Evolutionary conservation across 2,797 vertebrate genomes (phyloP).

Genomic region (Champsocephalus gunnari): DNA sequence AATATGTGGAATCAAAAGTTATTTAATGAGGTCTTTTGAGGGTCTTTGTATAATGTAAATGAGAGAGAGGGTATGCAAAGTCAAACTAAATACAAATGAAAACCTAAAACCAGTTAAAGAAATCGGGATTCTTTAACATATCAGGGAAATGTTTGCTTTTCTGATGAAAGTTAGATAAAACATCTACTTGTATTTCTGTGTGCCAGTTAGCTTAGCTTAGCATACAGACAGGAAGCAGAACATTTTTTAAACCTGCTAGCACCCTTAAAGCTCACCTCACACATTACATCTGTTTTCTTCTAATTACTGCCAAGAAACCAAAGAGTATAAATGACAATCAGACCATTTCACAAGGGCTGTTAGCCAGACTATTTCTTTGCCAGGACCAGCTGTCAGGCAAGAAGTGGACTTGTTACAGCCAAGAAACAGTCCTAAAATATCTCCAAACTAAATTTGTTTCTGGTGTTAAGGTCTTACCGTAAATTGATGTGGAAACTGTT

Average conservation of each 20-base stretch:
- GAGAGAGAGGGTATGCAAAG: neutral
- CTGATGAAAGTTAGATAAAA: neutral
- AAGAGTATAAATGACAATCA: neutral
- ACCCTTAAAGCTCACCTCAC: neutral
- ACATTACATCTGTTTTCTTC: neutral
- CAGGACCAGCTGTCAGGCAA: neutral
- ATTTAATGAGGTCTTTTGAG: conserved; percentile 19
- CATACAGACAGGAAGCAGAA: neutral
- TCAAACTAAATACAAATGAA: neutral
- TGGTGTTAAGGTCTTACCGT: neutral
- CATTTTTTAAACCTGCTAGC: neutral
- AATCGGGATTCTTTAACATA: neutral
- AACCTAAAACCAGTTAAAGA: neutral
- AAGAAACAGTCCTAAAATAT: neutral
- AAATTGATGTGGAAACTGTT: neutral
- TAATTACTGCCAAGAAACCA: neutral
- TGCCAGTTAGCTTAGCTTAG: neutral
- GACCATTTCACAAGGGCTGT: neutral
- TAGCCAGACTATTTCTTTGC: neutral
- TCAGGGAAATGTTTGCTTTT: neutral
- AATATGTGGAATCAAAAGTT: conserved; percentile 8
- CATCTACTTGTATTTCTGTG: neutral
- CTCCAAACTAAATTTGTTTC: neutral
- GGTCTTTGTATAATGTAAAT: conserved; percentile 31
- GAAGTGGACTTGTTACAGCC: neutral